Evolutionary conservation across 2,113 vertebrate species (phyloP), one percentile per base, ranked within the genome.

Genomic region (Coturnix japonica): DNA sequence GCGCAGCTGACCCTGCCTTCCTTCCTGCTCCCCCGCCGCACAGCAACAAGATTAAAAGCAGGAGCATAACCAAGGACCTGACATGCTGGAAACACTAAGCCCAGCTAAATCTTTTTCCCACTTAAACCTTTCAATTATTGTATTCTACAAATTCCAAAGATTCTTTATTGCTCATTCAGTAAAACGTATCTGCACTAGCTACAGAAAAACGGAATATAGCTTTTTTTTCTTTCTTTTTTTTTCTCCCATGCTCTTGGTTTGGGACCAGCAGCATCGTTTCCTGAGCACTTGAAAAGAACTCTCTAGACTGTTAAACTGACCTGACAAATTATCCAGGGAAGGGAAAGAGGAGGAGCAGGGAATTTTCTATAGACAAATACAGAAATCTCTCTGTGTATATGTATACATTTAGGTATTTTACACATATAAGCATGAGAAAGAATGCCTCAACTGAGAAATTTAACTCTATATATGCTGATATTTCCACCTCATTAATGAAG

Each of bases 21-120:
- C 92, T 94, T 93, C 82, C 94, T 87, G 92, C 81, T 76, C 81
- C 78, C 84, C 87, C 19, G 30, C 67, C 77, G 73, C 64, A 91
- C 43, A 87, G 88, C 90, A 96, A 92, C 80, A 94, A 95, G 94
- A 95, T 94, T 96, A 96, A 94, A 95, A 95, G 94, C 96, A 95
- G 91, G 93, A 96, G 82, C 79, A 96, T 90, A 95, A 96, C 87
- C 81, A 95, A 92, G 93, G 93, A 93, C 94, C 77, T 86, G 94
- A 93, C 90, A 94, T 75, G 66, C 82, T 72, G 86, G 93, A 94
- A 97, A 96, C 82, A 81, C 67, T 63, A 90, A 77, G 65, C 94
- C 81, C 89, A 95, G 85, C 82, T 94, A 95, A 95, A 95, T 82
- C 87, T 95, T 95, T 95, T 70, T 56, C 59, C 37, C 54, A 73